Base-by-base conservation (phyloP, 2,888 invertebrate species). In the Xanthorhoe designata region DNA sequence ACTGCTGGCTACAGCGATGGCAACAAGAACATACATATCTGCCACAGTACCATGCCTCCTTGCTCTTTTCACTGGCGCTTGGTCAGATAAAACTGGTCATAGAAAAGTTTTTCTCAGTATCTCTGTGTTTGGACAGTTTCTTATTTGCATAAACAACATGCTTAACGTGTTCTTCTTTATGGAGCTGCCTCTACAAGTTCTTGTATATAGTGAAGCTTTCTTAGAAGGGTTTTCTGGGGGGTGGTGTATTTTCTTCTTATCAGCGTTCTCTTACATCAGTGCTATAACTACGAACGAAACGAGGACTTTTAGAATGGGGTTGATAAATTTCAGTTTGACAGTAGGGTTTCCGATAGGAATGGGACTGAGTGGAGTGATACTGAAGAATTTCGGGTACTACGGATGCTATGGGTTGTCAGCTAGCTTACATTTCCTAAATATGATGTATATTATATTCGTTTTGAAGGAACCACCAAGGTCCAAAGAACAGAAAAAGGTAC, bases 281-380 rank as follows among this genome's bases (percentile, higher is more conserved):
- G 96, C 97, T 74, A 96, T 98, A 4, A 97, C 98, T 1, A 95
- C 95, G 0, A 94, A 96, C 50, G 95, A 97, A 78, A 96, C 95
- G 50, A 95, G 98, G 70, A 98, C 98, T 0, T 93, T 97, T 53
- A 92, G 98, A 61, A 96, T 98, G 79, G 98, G 98, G 1, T 95
- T 98, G 19, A 94, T 97, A 24, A 98, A 97, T 85, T 96, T 98
- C 10, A 96, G 97, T 87, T 94, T 97, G 69, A 97, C 98, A 7
- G 94, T 97, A 19, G 97, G 98, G 0, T 96, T 98, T 58, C 98
- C 98, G 0, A 94, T 98, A n/a, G 98, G 98, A 0, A 96, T 97
- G 91, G 96, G 97, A 0, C 83, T 96, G 0, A 97, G 97, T 79
- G 98, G 98, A 0, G 92, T 97, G 17, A 86, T 98, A 50, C 79